Percentiles rank a stretch among this genome's conserved stretches.
Conservation (phyloP, 2,888 invertebrate genomes). For the Ichneumon xanthorius region DNA sequence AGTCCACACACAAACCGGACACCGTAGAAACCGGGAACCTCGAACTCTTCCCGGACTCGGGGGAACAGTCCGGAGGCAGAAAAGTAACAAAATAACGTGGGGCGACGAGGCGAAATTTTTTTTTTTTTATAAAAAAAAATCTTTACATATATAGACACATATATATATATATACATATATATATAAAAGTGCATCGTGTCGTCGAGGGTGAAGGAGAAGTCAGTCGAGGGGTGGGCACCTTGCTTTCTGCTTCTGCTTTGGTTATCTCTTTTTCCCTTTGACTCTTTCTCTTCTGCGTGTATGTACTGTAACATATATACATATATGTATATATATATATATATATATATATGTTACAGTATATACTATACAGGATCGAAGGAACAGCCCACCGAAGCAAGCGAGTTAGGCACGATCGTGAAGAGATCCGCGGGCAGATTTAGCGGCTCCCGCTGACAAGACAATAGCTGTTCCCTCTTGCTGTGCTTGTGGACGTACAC, state of each 20-base stretch:
- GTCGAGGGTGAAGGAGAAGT: constrained; percentile 2
- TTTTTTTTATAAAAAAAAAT: constrained; percentile 53
- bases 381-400: constrained; percentile 44
- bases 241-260: constrained; percentile 54
- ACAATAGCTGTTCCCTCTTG: constrained; percentile 83
- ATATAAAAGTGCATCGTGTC: constrained; percentile 35
- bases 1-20: neutral
- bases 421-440: constrained; percentile 83
- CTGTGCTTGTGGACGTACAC: constrained; percentile 79
- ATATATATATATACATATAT: neutral
- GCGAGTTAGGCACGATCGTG: constrained; percentile 77
- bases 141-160: constrained; percentile 5
- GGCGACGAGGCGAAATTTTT: constrained; percentile 23
- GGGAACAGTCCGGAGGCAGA: constrained; percentile 33
- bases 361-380: constrained; percentile 34
- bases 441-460: constrained; percentile 83
- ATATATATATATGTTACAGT: neutral
- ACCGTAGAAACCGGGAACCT: constrained; percentile 5
- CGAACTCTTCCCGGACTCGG: neutral
- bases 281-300: constrained; percentile 3
- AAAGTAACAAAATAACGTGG: constrained; percentile 49
- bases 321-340: neutral
- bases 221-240: constrained; percentile 48
- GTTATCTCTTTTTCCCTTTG: constrained; percentile 43
- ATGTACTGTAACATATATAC: neutral